These are phyloP conservation scores for Graptemys geographica DNA, from an alignment of 2,797 vertebrate species.

Conservation along the genomic window DNA sequence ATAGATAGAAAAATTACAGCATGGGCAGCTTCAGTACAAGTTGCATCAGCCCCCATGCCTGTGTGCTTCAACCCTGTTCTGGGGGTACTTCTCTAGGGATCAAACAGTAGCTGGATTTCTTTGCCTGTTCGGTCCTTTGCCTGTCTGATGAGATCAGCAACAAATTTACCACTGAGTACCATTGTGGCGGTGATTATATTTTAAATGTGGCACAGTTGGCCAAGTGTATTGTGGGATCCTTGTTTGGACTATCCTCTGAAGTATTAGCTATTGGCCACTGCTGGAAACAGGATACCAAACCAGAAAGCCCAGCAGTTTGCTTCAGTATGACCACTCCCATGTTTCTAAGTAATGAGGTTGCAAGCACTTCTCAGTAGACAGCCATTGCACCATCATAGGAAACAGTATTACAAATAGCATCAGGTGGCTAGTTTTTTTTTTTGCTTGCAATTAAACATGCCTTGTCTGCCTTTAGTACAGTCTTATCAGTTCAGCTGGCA, in stretches of 20 bases:
- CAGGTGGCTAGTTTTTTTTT: not conserved
- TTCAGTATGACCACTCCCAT: not conserved
- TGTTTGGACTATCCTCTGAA: not conserved
- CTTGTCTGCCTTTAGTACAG: not conserved
- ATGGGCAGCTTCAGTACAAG: not conserved
- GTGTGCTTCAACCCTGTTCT: not conserved
- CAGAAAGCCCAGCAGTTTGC: not conserved
- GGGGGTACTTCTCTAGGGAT: not conserved
- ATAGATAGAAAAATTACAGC: not conserved
- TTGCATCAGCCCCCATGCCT: not conserved
- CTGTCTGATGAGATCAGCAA: not conserved
- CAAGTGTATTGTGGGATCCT: not conserved
- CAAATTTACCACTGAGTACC: fast-evolving
- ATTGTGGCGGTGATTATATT: not conserved
- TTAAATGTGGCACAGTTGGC: not conserved
- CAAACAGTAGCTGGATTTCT: not conserved
- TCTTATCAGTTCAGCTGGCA: not conserved
- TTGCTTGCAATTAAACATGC: not conserved
- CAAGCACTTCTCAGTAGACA: not conserved
- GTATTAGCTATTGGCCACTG: not conserved
- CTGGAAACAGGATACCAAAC: not conserved
- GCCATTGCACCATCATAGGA: not conserved
- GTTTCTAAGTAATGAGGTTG: not conserved
- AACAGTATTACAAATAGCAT: not conserved
- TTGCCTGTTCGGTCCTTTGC: not conserved